Conservation (phyloP, 2,797 vertebrate genomes). For the Protonibea diacanthus region DNA sequence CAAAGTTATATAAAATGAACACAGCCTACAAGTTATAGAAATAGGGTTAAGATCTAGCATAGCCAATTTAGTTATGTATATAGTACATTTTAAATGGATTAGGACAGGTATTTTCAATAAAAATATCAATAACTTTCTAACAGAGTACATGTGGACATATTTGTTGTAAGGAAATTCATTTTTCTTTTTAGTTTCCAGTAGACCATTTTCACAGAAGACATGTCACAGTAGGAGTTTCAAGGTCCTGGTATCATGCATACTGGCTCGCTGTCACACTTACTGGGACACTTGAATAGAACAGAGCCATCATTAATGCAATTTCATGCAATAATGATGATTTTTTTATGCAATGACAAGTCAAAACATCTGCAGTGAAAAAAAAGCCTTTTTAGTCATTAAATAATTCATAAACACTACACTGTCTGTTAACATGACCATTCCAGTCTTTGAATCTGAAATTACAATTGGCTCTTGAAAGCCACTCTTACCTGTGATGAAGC, state of each 20-base stretch:
- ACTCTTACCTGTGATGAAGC: constrained; percentile 77
- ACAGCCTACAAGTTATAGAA: neutral
- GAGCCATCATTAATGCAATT: neutral
- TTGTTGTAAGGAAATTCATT: neutral
- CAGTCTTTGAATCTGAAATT: constrained; percentile 4
- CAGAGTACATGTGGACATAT: neutral
- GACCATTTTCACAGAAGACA: neutral
- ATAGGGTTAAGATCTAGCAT: neutral
- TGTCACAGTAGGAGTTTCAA: neutral
- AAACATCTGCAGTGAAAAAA: constrained; percentile 13
- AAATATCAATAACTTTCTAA: neutral
- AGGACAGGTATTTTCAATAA: neutral
- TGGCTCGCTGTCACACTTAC: neutral
- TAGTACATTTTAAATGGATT: neutral
- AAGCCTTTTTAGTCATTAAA: neutral
- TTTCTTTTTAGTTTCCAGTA: neutral
- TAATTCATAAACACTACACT: neutral
- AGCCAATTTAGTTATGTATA: neutral
- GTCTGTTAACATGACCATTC: neutral
- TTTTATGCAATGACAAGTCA: neutral
- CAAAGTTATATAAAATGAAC: neutral
- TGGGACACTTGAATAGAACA: neutral
- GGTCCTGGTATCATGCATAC: neutral
- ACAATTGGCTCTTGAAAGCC: constrained; percentile 10
- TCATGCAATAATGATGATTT: neutral